phyloP scores from a whole-genome alignment of 2,113 vertebrate genomes.

The Climacteris rufus region DNA sequence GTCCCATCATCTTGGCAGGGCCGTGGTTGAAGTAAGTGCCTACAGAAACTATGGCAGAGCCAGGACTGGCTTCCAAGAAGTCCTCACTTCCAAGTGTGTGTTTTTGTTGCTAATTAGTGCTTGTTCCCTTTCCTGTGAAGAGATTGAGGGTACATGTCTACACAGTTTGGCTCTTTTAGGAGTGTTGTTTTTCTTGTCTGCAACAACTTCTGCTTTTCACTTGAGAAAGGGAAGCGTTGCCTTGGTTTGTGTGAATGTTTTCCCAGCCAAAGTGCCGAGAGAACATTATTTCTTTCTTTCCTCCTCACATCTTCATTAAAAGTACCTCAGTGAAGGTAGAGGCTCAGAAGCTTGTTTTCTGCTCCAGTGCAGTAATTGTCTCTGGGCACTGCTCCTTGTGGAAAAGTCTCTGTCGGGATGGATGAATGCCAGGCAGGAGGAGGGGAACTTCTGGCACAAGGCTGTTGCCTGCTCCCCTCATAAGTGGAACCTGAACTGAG shows the following conservation, averaged over 20 bases:
- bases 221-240: not conserved
- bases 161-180: not conserved
- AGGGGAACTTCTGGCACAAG: not conserved
- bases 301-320: slow-evolving; percentile 28
- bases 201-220: not conserved
- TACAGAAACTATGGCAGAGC: not conserved
- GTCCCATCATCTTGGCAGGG: not conserved
- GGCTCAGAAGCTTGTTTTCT: slow-evolving; percentile 50
- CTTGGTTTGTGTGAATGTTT: not conserved
- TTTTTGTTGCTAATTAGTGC: not conserved
- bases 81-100: not conserved
- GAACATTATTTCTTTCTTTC: slow-evolving; percentile 25
- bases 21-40: not conserved
- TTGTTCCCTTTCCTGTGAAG: not conserved
- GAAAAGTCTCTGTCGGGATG: slow-evolving; percentile 2
- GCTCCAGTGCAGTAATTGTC: slow-evolving; percentile 43
- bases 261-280: slow-evolving; percentile 8
- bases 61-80: not conserved
- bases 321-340: slow-evolving; percentile 36
- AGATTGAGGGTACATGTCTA: not conserved
- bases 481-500: slow-evolving; percentile 30
- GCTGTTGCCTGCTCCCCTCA: not conserved
- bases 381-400: slow-evolving; percentile 4
- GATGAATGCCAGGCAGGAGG: not conserved
- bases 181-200: not conserved